Base-by-base conservation (phyloP, 2,888 invertebrate genomes). In the Selenia dentaria region DNA sequence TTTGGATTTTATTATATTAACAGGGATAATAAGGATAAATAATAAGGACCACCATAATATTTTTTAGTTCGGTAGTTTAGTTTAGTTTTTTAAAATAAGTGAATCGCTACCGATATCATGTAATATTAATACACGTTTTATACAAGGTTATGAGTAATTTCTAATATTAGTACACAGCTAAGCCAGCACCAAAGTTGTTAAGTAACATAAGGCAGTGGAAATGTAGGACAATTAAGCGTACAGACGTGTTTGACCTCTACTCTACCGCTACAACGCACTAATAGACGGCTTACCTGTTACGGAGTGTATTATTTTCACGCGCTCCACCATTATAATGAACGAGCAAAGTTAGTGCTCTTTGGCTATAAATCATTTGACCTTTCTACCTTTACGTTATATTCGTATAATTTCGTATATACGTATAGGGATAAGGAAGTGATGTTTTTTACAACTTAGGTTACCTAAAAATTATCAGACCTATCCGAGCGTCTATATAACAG, bases 231-330 rank as follows among this genome's bases (percentile, higher is more conserved):
- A 51, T 52, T 52, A 52, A 55, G 39, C 38, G 41, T 35, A 24
- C 44, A 41, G 52, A 52, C 52, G 44, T 50, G 52, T 49, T 50
- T 55, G 55, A 52, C 55, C 55, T 50, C 46, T 35, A 44, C 55
- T 50, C 46, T 35, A 44, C 4, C 34, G 24, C 41, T 37, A 31
- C 13, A 18, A 39, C 33, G 34, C 41, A 45, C 38, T 25, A 24
- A 40, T 14, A 28, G 31, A 28, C n/a, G 3, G 20, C 16, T 38
- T 24, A 33, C 26, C 27, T 31, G 28, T 35, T 50, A 40, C 33
- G 9, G 11, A 27, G 29, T 29, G 28, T 45, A 39, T 26, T 53
- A 53, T 39, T 40, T 46, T 51, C 46, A 39, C 39, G 20, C 35
- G 34, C 28, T n/a, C 14, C 14, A 38, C 34, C 34, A 39, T 38